A percentile compares a stretch with the other conserved stretches of the same genome.
phyloP scores from a whole-genome alignment of 2,888 invertebrate genomes.

The Cosmia pyralina region DNA sequence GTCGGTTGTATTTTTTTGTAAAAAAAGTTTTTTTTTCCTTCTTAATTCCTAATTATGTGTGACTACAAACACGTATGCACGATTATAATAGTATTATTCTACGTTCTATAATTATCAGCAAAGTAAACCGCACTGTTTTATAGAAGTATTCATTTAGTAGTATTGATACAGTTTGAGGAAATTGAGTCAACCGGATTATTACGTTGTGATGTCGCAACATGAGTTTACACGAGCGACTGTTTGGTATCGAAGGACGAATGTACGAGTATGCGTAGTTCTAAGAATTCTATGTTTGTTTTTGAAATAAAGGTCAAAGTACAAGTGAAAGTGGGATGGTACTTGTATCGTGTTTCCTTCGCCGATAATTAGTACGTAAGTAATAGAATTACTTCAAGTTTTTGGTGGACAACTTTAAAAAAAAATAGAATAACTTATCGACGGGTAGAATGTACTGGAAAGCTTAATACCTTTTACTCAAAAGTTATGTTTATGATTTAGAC shows the following conservation, averaged over 20 bases:
- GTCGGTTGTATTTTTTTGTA: too few relatives aligned
- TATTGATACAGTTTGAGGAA: constrained; percentile 49
- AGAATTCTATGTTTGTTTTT: constrained; percentile 20
- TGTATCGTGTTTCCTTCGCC: background rate
- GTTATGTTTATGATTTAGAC: too few relatives aligned
- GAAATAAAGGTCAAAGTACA: background rate
- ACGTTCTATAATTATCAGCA: constrained; percentile 5
- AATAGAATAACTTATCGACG: too few relatives aligned
- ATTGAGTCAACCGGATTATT: constrained; percentile 39
- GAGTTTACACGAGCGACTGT: constrained; percentile 2
- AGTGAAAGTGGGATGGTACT: background rate
- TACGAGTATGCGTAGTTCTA: background rate
- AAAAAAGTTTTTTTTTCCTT: too few relatives aligned
- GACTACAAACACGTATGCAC: constrained; percentile 5
- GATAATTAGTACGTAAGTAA: background rate
- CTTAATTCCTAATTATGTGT: background rate
- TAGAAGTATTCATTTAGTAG: constrained; percentile 46
- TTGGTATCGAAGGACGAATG: constrained; percentile 35
- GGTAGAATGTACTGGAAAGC: too few relatives aligned
- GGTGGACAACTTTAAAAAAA: too few relatives aligned
- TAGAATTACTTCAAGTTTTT: background rate
- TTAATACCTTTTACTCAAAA: too few relatives aligned
- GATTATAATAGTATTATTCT: background rate
- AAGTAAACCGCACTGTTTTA: constrained; percentile 30
- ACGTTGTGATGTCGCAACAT: constrained; percentile 29